These are phyloP conservation scores for Rostratula benghalensis DNA, from an alignment of 2,113 vertebrate genomes.

Conservation along the genomic window DNA sequence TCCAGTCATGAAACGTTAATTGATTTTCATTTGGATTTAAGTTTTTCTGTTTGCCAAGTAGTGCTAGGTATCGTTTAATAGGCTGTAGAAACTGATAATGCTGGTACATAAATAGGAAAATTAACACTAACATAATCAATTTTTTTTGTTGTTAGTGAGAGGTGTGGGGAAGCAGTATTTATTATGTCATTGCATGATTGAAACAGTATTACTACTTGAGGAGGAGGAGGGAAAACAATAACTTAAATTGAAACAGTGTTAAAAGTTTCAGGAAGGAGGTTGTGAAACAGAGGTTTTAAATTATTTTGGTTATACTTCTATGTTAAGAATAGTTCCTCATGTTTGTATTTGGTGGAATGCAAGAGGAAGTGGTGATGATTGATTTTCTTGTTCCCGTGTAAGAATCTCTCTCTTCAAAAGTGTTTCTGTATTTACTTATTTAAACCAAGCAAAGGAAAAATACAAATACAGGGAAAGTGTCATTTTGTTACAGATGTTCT, in stretches of 20 bases:
- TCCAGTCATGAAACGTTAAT: not conserved
- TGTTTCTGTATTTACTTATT: not conserved
- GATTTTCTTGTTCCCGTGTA: not conserved
- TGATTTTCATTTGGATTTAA: not conserved
- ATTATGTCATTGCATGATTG: not conserved
- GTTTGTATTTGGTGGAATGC: not conserved
- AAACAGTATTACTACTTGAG: not conserved
- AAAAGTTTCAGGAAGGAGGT: not conserved
- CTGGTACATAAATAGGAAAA: not conserved
- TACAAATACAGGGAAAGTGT: not conserved
- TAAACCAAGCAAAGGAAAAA: not conserved
- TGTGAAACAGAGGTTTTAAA: not conserved
- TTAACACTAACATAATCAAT: not conserved
- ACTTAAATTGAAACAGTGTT: not conserved
- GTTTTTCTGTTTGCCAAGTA: not conserved
- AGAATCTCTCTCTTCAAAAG: not conserved
- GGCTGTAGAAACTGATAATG: not conserved
- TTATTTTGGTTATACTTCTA: not conserved
- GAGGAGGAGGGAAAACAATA: not conserved
- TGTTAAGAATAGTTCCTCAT: not conserved
- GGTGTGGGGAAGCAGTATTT: not conserved
- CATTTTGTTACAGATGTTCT: conserved; percentile 16
- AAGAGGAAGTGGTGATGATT: not conserved
- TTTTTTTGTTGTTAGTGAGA: not conserved
- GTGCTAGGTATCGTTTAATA: not conserved